Evolutionary conservation across 2,113 vertebrate genomes (phyloP).

Genomic region (Leucopsar rothschildi): DNA sequence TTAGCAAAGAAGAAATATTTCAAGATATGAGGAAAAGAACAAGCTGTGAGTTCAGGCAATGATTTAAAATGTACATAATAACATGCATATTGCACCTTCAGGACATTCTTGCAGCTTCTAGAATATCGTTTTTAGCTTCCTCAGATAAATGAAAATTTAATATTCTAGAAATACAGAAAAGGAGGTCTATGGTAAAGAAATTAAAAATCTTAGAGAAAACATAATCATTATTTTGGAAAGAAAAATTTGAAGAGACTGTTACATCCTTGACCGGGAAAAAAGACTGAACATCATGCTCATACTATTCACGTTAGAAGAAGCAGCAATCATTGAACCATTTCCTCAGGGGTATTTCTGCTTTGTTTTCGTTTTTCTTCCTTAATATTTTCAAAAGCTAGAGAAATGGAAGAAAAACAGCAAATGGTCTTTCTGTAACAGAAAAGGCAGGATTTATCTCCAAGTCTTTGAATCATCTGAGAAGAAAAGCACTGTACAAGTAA

Average conservation of each 20-base stretch:
- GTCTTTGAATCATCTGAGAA: neutral
- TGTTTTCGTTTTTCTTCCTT: neutral
- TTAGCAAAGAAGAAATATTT: conserved; percentile 7
- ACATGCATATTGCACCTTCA: neutral
- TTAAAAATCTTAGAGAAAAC: neutral
- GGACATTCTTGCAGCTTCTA: neutral
- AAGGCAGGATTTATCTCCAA: neutral
- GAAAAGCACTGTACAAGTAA: neutral
- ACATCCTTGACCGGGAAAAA: neutral
- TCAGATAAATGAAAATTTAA: neutral
- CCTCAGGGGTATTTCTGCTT: neutral
- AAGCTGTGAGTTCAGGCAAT: neutral
- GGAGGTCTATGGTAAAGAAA: neutral
- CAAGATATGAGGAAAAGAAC: neutral
- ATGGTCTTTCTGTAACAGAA: neutral
- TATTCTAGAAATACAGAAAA: neutral
- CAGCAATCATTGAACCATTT: neutral
- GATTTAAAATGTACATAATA: neutral
- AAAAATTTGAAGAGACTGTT: neutral
- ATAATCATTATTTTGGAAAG: neutral
- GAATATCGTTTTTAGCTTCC: neutral
- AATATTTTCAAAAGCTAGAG: conserved; percentile 15
- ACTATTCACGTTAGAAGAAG: neutral
- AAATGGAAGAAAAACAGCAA: conserved; percentile 22
- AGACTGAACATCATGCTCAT: neutral